Evolutionary conservation across 35 echinoderm and acorn worm species (phyloP), one percentile per base, ranked within the genome.

Genomic region (Eucidaris tribuloides): DNA sequence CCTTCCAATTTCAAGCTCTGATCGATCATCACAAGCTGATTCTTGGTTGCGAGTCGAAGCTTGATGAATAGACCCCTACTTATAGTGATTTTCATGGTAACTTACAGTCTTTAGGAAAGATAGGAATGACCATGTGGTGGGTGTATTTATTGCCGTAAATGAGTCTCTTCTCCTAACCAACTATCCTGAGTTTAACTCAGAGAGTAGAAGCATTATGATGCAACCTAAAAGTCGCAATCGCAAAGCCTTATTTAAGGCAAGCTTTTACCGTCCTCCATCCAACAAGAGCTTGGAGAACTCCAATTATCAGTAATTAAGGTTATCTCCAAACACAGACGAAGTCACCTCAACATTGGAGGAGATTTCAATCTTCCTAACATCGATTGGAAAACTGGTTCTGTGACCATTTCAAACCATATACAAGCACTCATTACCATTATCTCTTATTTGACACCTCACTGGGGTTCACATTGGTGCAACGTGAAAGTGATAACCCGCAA

Each of bases 61-160:
- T 84, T 44, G 82, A 84, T 42, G 71, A 23, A 31, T 23, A 44
- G 23, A 65, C 71, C 23, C 30, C 84, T 52, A 77, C 84, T 29
- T 86, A 78, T 29, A 54, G 42, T 35, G 43, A 77, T n/a, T 86
- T 86, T 32, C 70, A 66, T 37, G 29, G 45, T 6, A 82, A 56
- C 18, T 86, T 42, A 78, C 84, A 18, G 84, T 86, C 19, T 78
- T 58, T 38, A 29, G 65, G 22, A 86, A 86, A 31, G 84, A 86
- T 37, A 52, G 70, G 27, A 81, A 79, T 88, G 45, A 18, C 2
- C 17, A 25, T 81, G 76, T 74, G n/a, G 85, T 74, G 18, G 85
- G 85, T 15, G 85, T 88, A 15, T 88, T 88, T 50, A 18, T 88
- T 25, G 85, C 85, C 20, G 56, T 58, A 2, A 18, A 77, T 22